Percentiles rank a stretch among this genome's conserved stretches.
phyloP scores from a whole-genome alignment of 2,888 invertebrate genomes.

The Melanostoma scalare region DNA sequence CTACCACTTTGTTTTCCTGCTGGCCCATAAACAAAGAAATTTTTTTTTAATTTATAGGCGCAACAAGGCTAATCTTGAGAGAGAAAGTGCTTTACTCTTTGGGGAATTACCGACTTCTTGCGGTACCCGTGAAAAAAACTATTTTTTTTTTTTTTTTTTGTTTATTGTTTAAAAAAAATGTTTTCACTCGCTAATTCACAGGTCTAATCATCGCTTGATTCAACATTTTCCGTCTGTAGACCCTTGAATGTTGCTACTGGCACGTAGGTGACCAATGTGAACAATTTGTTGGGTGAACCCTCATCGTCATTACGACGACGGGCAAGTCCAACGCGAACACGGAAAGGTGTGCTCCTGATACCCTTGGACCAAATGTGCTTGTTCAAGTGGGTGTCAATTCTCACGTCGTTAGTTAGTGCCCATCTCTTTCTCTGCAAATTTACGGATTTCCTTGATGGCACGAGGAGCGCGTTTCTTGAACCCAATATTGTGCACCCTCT shows the following conservation, averaged over 20 bases:
- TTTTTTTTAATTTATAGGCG: no score
- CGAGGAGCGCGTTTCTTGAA: slow-evolving; percentile 99
- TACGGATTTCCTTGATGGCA: slow-evolving; percentile 98
- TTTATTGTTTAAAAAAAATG: slow-evolving; percentile 66
- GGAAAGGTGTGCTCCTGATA: slow-evolving; percentile 98
- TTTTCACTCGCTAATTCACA: slow-evolving; percentile 62
- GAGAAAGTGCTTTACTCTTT: no score
- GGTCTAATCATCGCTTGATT: slow-evolving; percentile 94
- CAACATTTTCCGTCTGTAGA: slow-evolving; percentile 95
- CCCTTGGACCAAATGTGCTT: slow-evolving; percentile 99
- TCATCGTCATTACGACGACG: slow-evolving; percentile 99
- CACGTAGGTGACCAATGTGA: slow-evolving; percentile 98
- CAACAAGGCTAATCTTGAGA: no score
- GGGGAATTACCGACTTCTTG: no score
- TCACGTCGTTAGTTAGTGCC: slow-evolving; percentile 98
- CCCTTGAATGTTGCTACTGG: slow-evolving; percentile 97
- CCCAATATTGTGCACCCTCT: slow-evolving; percentile 97
- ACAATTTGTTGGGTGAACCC: slow-evolving; percentile 98
- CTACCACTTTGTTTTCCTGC: no score
- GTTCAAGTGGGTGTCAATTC: slow-evolving; percentile 98
- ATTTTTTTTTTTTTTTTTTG: no score
- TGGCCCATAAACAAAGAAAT: no score
- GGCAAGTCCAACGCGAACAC: slow-evolving; percentile 97
- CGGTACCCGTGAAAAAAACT: no score
- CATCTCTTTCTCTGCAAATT: slow-evolving; percentile 99